phyloP scores from a whole-genome alignment of 2,797 vertebrate genomes.

The Triplophysa bombifrons region DNA sequence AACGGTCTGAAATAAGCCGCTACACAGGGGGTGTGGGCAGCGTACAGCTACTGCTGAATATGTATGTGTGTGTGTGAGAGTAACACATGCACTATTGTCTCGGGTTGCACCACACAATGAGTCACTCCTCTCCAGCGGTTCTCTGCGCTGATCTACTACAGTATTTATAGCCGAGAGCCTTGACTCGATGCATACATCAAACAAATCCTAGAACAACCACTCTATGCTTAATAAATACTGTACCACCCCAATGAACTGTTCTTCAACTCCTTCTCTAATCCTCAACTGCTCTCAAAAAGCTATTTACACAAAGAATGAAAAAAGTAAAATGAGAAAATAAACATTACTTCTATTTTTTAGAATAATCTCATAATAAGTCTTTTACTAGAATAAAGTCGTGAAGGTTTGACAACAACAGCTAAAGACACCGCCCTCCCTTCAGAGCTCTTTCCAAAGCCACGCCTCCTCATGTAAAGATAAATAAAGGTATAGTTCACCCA shows the following conservation, averaged over 20 bases:
- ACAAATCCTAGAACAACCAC: background rate
- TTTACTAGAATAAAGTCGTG: too few relatives aligned
- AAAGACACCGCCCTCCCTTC: too few relatives aligned
- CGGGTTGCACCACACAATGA: constrained; percentile 35
- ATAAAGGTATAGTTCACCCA: too few relatives aligned
- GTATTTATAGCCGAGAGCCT: constrained; percentile 47
- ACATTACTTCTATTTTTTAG: too few relatives aligned
- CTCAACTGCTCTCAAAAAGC: background rate
- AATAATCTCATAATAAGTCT: too few relatives aligned
- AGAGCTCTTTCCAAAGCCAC: too few relatives aligned
- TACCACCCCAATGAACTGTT: background rate
- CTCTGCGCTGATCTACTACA: constrained; percentile 24
- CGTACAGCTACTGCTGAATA: constrained; percentile 16
- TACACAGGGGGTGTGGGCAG: constrained; percentile 7
- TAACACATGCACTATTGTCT: constrained; percentile 33
- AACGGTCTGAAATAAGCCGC: constrained; percentile 30
- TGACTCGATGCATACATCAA: background rate
- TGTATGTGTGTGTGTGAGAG: constrained; percentile 18
- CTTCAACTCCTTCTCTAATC: background rate
- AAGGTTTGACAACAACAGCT: too few relatives aligned
- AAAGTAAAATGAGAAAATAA: background rate
- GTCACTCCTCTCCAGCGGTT: constrained; percentile 48
- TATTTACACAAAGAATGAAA: background rate
- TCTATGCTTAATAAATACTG: background rate
- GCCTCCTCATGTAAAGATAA: too few relatives aligned